Evolutionary conservation across 2,888 invertebrate genomes (phyloP), one percentile per base, ranked within the genome.

Genomic region (Plagiodera versicolora): DNA sequence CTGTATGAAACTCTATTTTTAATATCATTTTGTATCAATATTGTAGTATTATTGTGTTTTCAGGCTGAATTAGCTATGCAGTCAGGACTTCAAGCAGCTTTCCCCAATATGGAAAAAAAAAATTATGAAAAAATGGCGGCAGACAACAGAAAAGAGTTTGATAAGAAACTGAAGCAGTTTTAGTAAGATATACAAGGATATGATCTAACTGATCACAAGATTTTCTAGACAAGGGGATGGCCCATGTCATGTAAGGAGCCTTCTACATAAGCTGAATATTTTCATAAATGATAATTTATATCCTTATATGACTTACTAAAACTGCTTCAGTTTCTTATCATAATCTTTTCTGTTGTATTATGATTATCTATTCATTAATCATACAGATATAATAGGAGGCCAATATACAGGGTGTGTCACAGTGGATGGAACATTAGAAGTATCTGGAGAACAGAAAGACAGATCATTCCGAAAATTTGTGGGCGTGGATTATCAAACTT

Each of bases 31-130:
- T 51, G 16, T 49, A 17, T 48, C n/a, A 54, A 53, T 48, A 58
- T 19, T 46, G 32, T 8, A 2, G 30, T 35, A n/a, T n/a, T n/a
- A 19, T 35, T 11, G 59, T 59, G 65, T 61, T 70, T 70, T 55
- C 64, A 81, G 81, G 80, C 81, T 24, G 81, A 82, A 63, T 70
- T 84, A 82, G 71, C 70, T 77, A 51, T 78, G 83, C 46, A 80
- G 81, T 2, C 78, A 80, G 65, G 78, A 81, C 71, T 85, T 80
- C 70, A 80, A 81, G 46, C 73, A 75, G 10, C 69, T 85, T 44
- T 70, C 82, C 9, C 78, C 79, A 4, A n/a, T n/a, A n/a, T n/a
- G n/a, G 77, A 79, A 50, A 81, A 83, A 65, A 80, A 81, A 72
- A 74, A 77, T 67, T 85, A 84, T 64, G 77, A 77, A 50, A 75